A percentile compares a stretch with the other conserved stretches of the same genome.
Conservation (phyloP, 2,113 vertebrate species). For the Psettodes erumei region DNA sequence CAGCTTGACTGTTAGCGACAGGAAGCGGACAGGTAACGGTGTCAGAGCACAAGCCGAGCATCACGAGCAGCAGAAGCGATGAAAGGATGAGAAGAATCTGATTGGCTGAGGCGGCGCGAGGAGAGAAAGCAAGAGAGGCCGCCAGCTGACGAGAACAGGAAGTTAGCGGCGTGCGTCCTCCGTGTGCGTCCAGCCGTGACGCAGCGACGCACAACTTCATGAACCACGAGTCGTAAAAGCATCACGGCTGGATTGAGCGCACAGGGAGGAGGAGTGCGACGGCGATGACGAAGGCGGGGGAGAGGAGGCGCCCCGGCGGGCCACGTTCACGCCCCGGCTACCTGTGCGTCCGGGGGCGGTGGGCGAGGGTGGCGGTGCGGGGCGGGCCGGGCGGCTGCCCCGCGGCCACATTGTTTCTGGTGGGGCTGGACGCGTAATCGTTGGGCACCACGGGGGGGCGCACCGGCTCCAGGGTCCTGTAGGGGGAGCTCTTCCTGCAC, state of each 20-base stretch:
- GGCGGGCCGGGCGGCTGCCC: conserved; percentile 90
- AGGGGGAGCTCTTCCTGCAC: conserved; percentile 95
- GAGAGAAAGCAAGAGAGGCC: not conserved
- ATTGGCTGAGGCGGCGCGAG: conserved; percentile 32
- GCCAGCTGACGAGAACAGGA: conserved; percentile 34
- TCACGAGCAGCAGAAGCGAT: not conserved
- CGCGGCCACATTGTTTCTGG: conserved; percentile 85
- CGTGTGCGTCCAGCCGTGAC: conserved; percentile 5
- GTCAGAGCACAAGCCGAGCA: not conserved
- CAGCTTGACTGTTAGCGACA: too few species aligned
- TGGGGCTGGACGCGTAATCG: conserved; percentile 95
- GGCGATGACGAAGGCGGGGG: too few species aligned
- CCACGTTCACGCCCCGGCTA: conserved; percentile 74
- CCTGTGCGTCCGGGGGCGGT: conserved; percentile 96
- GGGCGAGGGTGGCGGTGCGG: conserved; percentile 94
- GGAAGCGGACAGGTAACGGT: too few species aligned
- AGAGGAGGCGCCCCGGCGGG: too few species aligned
- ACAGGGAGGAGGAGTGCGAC: too few species aligned
- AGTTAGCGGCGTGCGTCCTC: conserved; percentile 12
- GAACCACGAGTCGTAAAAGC: too few species aligned
- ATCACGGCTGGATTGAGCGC: too few species aligned
- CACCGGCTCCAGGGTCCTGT: conserved; percentile 97
- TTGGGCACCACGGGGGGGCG: conserved; percentile 97
- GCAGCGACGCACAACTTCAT: too few species aligned
- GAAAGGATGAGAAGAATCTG: not conserved